Conservation (phyloP, 2,797 vertebrate species). For the Gallinago solitaria region DNA sequence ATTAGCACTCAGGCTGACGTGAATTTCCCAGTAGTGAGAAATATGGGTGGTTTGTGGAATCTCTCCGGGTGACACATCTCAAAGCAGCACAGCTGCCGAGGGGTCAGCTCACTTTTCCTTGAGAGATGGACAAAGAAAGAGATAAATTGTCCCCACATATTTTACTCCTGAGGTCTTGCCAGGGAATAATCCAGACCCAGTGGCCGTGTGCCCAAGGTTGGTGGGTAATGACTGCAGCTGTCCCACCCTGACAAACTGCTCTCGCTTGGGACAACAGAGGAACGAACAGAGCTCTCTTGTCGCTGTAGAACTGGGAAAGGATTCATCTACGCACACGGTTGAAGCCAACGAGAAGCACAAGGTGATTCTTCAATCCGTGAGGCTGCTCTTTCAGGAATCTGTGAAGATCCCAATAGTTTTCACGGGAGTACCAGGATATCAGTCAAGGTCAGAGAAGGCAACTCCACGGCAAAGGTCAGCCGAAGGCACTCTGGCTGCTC, state of each 20-base stretch:
- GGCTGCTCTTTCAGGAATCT: background rate
- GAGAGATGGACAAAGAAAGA: background rate
- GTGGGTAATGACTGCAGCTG: background rate
- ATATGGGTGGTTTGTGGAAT: background rate
- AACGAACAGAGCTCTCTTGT: background rate
- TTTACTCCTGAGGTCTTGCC: background rate
- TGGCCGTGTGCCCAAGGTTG: background rate
- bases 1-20: background rate
- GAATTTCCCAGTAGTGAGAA: background rate
- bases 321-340: background rate
- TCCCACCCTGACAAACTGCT: background rate
- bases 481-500: constrained; percentile 13
- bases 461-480: constrained; percentile 21
- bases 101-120: background rate
- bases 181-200: background rate
- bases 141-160: background rate
- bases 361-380: background rate
- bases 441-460: constrained; percentile 36
- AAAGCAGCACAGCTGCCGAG: background rate
- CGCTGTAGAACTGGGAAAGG: background rate
- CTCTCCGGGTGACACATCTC: background rate
- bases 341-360: background rate
- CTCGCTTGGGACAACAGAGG: background rate
- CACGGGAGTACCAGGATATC: background rate
- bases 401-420: background rate